Conservation (phyloP, 2,113 vertebrate species). For the Rhombomys opimus region DNA sequence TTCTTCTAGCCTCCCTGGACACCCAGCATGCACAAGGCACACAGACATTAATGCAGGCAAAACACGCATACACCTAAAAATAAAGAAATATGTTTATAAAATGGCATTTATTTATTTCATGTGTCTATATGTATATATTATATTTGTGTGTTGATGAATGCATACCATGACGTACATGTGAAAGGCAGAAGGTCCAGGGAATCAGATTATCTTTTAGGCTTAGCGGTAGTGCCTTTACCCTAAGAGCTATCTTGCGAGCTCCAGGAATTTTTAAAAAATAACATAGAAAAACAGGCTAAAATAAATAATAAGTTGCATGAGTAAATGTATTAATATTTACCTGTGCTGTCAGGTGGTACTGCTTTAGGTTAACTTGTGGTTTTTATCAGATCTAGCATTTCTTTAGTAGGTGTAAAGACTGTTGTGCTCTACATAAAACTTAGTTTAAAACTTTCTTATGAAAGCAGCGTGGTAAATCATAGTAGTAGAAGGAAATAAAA, state of each 20-base stretch:
- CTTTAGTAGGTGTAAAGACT: constrained; percentile 38
- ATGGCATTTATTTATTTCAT: neutral
- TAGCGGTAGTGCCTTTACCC: neutral
- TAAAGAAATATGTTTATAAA: neutral
- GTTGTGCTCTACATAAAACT: constrained; percentile 51
- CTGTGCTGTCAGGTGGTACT: neutral
- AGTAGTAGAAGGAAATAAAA: constrained; percentile 14
- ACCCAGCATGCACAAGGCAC: neutral
- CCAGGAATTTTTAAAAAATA: neutral
- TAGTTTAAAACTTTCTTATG: constrained; percentile 1
- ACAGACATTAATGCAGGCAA: neutral
- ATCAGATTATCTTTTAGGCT: neutral
- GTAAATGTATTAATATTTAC: constrained; percentile 30
- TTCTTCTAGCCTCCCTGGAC: neutral
- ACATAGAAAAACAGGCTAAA: neutral
- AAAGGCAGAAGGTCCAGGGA: neutral
- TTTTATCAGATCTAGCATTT: neutral
- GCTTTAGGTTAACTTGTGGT: constrained; percentile 8
- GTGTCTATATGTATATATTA: neutral
- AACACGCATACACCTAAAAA: neutral
- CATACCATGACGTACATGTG: neutral
- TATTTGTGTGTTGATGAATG: neutral
- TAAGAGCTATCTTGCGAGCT: neutral
- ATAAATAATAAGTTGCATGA: neutral
- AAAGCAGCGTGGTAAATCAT: constrained; percentile 46